These are phyloP conservation scores for Leucosticte australis DNA, from an alignment of 2,113 vertebrate species.

Conservation along the genomic window DNA sequence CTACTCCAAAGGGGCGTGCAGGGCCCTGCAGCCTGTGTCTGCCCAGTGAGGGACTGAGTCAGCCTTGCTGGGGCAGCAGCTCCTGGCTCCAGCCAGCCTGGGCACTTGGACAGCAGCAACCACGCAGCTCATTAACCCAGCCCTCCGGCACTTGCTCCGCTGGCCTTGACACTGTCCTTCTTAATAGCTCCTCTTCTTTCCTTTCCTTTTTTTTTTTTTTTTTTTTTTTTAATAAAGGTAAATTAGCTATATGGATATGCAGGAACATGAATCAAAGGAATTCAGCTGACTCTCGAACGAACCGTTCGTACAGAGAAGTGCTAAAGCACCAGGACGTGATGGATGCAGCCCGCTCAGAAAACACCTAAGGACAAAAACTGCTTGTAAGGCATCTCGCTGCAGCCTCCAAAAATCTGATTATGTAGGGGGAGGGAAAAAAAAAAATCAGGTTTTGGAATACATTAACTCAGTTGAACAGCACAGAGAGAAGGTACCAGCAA, in stretches of 20 bases:
- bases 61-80: slow-evolving; percentile 4
- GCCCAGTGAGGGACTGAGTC: neutral
- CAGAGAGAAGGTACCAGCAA: neutral
- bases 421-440: neutral
- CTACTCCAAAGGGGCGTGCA: neutral
- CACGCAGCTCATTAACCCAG: neutral
- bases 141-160: neutral
- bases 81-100: slow-evolving; percentile 39
- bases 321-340: neutral
- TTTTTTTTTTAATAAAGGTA: neutral
- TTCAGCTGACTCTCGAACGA: neutral
- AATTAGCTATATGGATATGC: slow-evolving; percentile 5
- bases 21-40: neutral
- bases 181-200: neutral
- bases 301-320: neutral
- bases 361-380: slow-evolving; percentile 24
- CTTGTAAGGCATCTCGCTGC: neutral
- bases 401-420: slow-evolving; percentile 43
- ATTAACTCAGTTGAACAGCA: neutral
- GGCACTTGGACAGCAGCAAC: neutral
- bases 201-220: neutral
- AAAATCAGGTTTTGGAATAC: neutral
- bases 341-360: neutral
- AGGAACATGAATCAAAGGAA: slow-evolving; percentile 10
- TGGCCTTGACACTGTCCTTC: neutral